phyloP scores from a whole-genome alignment of 2,113 vertebrate genomes.

The Poeciliopsis prolifica region DNA sequence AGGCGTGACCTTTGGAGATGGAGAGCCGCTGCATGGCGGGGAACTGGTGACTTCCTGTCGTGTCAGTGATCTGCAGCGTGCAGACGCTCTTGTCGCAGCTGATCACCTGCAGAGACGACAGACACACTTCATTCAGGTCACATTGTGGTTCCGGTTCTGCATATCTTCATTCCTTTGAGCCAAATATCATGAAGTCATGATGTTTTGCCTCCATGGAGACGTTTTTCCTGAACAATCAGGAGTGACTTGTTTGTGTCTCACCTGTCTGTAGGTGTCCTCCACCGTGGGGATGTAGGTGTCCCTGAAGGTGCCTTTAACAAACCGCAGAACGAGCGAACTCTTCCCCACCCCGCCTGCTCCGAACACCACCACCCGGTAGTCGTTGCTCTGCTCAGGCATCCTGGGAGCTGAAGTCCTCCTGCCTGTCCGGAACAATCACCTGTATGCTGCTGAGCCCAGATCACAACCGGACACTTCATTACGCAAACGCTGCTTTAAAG shows the following conservation, averaged over 20 bases:
- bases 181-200: not conserved
- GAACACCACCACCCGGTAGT: slow-evolving; percentile 95
- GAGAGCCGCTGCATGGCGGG: slow-evolving; percentile 95
- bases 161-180: not conserved
- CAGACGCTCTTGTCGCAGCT: slow-evolving; percentile 96
- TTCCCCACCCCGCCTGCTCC: slow-evolving; percentile 92
- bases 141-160: not conserved
- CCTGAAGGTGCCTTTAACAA: slow-evolving; percentile 93
- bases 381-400: slow-evolving; percentile 95
- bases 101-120: slow-evolving; percentile 80
- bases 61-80: slow-evolving; percentile 95
- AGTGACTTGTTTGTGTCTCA: not conserved
- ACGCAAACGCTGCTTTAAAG: not conserved
- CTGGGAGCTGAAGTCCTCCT: slow-evolving; percentile 59
- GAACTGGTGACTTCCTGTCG: slow-evolving; percentile 94
- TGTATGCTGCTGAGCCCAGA: slow-evolving; percentile 9
- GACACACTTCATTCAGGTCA: not conserved
- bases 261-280: slow-evolving; percentile 93
- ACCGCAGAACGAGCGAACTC: slow-evolving; percentile 94
- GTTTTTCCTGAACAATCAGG: not conserved
- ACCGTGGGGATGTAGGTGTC: slow-evolving; percentile 95
- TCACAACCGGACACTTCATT: not conserved
- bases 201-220: not conserved
- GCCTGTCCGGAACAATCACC: slow-evolving; percentile 10
- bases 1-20: slow-evolving; percentile 95